These are phyloP conservation scores for Protaetia brevitarsis DNA, from an alignment of 1,140 invertebrate genomes.

Conservation along the genomic window DNA sequence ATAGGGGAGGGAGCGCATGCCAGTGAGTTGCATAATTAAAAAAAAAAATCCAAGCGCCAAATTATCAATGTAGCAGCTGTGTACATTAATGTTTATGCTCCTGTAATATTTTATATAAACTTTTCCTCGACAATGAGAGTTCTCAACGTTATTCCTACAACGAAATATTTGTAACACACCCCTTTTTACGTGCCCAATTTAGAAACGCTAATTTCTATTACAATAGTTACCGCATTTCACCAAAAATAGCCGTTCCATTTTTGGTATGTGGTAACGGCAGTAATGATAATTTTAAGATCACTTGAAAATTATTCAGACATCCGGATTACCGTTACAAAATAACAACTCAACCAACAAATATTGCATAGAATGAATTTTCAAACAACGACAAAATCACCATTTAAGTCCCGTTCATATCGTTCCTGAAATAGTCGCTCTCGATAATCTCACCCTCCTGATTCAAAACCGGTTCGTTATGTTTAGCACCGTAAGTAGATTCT, in stretches of 20 bases:
- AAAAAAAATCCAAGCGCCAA: neutral
- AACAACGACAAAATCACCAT: neutral
- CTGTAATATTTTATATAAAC: neutral
- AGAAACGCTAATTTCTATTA: too few relatives aligned
- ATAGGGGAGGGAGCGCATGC: too few relatives aligned
- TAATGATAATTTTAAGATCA: too few relatives aligned
- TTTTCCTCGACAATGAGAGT: neutral
- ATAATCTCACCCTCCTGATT: neutral
- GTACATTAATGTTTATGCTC: neutral
- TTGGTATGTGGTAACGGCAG: too few relatives aligned
- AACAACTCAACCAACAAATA: neutral
- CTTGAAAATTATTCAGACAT: too few relatives aligned
- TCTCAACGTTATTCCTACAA: neutral
- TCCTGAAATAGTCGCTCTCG: slow-evolving; percentile 21
- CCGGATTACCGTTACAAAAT: neutral
- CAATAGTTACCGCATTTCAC: too few relatives aligned
- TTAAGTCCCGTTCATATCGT: slow-evolving; percentile 10
- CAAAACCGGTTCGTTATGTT: slow-evolving; percentile 8
- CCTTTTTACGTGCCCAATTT: too few relatives aligned
- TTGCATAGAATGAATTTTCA: neutral
- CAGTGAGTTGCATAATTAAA: too few relatives aligned
- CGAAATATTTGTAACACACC: neutral
- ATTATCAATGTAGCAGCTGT: too few relatives aligned
- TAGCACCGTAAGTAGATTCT: slow-evolving; percentile 19
- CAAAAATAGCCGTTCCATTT: too few relatives aligned